Percentiles rank a stretch among this genome's conserved stretches.
Evolutionary conservation across 2,888 invertebrate genomes (phyloP).

Genomic region (Physocephala rufipes): DNA sequence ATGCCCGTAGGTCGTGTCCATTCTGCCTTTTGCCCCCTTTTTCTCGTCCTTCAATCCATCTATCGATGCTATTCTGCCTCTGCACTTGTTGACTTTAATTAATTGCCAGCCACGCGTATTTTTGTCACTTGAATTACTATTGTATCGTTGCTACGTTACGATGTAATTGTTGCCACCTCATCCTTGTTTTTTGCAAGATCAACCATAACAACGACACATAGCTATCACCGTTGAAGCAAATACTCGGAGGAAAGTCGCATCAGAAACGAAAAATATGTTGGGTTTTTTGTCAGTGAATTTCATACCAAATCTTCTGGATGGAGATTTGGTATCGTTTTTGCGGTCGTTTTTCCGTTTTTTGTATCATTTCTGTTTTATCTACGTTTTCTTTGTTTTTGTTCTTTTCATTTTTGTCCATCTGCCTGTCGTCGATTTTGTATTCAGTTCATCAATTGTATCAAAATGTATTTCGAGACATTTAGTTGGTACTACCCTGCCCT

Average conservation of each 20-base stretch:
- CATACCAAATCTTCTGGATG: background rate
- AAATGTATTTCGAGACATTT: slow-evolving; percentile 19
- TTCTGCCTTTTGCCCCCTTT: background rate
- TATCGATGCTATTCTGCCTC: too few relatives aligned
- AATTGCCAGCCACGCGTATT: slow-evolving; percentile 30
- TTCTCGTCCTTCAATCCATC: too few relatives aligned
- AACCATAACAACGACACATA: background rate
- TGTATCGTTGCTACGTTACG: slow-evolving; percentile 6
- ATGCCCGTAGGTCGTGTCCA: background rate
- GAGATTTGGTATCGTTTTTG: too few relatives aligned
- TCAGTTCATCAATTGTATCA: background rate
- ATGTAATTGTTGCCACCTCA: slow-evolving; percentile 12
- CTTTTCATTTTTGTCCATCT: background rate
- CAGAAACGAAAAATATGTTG: background rate
- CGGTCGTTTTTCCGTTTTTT: background rate
- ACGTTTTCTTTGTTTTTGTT: background rate
- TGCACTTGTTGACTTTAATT: slow-evolving; percentile 25
- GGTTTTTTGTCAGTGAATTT: background rate
- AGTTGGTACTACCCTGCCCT: slow-evolving; percentile 22
- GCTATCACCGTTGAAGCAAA: background rate
- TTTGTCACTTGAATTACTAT: slow-evolving; percentile 29
- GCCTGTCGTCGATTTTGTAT: background rate
- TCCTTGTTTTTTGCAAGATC: background rate
- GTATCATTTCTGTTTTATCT: background rate
- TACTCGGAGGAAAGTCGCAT: background rate